phyloP scores from a whole-genome alignment of 2,113 vertebrate genomes.

The Psittacula cyanocephala region DNA sequence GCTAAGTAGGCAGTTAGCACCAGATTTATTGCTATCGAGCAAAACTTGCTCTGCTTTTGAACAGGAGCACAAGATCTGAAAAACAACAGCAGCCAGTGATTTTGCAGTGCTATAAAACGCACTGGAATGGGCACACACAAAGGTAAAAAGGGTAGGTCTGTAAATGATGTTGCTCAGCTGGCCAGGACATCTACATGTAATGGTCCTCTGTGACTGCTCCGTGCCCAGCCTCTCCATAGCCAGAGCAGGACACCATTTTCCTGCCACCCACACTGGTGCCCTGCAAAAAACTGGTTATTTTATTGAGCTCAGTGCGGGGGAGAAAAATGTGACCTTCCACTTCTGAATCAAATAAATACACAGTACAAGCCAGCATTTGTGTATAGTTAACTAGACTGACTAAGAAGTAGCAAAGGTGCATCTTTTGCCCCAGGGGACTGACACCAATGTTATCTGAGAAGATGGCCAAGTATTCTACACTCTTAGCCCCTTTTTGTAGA shows the following conservation, averaged over 20 bases:
- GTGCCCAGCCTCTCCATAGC: accelerated
- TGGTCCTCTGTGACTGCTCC: accelerated
- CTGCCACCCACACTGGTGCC: not conserved
- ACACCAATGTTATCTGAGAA: not conserved
- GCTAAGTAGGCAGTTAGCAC: not conserved
- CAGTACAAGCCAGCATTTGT: not conserved
- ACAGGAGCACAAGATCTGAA: not conserved
- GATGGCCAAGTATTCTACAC: not conserved
- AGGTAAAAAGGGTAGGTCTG: not conserved
- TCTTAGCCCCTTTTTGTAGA: not conserved
- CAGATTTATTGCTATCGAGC: not conserved
- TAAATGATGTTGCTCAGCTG: not conserved
- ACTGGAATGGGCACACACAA: not conserved
- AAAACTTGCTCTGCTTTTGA: not conserved
- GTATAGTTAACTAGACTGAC: not conserved
- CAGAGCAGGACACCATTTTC: not conserved
- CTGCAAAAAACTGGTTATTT: not conserved
- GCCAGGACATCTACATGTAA: accelerated
- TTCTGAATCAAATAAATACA: not conserved
- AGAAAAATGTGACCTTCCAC: not conserved
- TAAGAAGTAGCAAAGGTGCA: not conserved
- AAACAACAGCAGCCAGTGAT: not conserved
- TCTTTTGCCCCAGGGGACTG: not conserved
- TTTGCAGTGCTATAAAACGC: not conserved
- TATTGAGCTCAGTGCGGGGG: not conserved